Base-by-base conservation (phyloP, 2,797 vertebrate species). In the Danionella dracula region DNA sequence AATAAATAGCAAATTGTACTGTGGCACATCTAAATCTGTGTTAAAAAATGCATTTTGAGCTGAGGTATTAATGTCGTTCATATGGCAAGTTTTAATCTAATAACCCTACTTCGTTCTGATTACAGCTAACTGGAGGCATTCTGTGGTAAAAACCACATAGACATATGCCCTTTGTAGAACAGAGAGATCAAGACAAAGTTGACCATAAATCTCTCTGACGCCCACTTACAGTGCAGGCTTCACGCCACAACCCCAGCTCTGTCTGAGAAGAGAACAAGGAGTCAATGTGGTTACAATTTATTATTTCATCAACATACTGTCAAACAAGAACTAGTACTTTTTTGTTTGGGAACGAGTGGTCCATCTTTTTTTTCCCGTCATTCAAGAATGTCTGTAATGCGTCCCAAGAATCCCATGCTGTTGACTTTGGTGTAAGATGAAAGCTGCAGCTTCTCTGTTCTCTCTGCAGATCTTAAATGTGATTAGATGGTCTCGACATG, bases 391-490 rank as follows among this genome's bases (percentile, higher is more conserved):
- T 87, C 79, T 83, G 86, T 82, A 90, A 88, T 90, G 82, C 79
- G 80, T 87, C 81, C 68, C 78, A 82, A 83, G 84, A 89, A 86
- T 87, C 80, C 79, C 63, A 66, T 66, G 79, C 84, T 90, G 87
- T 90, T 91, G 87, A 86, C 85, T 89, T 90, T 89, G 86, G 85
- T 87, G 84, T 79, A 79, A 79, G 87, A 89, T 90, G 81, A 90
- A 90, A 90, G 84, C 79, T 84, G 70, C 65, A 76, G 77, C 79
- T 81, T 74, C 77, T 83, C 79, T 86, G 79, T 83, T 87, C 82
- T 86, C 78, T 60, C 44, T 67, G 76, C 80, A 86, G 84, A 90
- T 88, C 86, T 77, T 77, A 85, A 79, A 86, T 80, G 82, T 78
- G 88, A 90, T 90, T 90, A 88, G 75, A 70, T 66, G 78, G 81